Evolutionary conservation across 2,888 invertebrate species (phyloP).

Genomic region (Baccha elongata): DNA sequence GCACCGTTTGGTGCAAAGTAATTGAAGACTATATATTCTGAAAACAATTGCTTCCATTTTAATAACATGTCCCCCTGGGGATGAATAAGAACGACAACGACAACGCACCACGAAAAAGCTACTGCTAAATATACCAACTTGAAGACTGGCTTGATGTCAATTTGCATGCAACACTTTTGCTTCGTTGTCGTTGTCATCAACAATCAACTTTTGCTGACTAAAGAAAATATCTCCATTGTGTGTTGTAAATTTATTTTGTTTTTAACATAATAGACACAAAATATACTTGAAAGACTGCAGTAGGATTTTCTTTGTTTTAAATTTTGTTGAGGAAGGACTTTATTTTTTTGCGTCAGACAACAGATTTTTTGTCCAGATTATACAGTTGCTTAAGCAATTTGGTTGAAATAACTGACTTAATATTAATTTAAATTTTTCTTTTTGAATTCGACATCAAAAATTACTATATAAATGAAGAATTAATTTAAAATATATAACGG

Average conservation of each 20-base stretch:
- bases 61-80: constrained; percentile 48
- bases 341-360: constrained; percentile 15
- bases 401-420: not conserved
- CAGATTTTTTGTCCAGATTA: constrained; percentile 4
- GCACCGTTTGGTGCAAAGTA: constrained; percentile 42
- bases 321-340: constrained; percentile 42
- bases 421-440: constrained; percentile 2
- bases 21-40: constrained; percentile 36
- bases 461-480: too few relatives aligned
- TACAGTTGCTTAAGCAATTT: constrained; percentile 2
- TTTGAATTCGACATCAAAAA: not conserved
- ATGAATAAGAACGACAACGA: not conserved
- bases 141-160: constrained; percentile 57
- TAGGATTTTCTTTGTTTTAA: constrained; percentile 39
- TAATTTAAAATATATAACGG: too few relatives aligned
- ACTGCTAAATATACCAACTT: not conserved
- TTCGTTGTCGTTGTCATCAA: constrained; percentile 39
- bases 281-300: constrained; percentile 51
- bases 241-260: constrained; percentile 20
- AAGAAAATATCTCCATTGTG: constrained; percentile 19
- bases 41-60: constrained; percentile 69
- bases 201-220: constrained; percentile 41
- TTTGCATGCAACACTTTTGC: constrained; percentile 15
- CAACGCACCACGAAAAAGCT: constrained; percentile 1
- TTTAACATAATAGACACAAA: constrained; percentile 34